Conservation (phyloP, 2,888 invertebrate species). For the Cryptocephalus moraei region DNA sequence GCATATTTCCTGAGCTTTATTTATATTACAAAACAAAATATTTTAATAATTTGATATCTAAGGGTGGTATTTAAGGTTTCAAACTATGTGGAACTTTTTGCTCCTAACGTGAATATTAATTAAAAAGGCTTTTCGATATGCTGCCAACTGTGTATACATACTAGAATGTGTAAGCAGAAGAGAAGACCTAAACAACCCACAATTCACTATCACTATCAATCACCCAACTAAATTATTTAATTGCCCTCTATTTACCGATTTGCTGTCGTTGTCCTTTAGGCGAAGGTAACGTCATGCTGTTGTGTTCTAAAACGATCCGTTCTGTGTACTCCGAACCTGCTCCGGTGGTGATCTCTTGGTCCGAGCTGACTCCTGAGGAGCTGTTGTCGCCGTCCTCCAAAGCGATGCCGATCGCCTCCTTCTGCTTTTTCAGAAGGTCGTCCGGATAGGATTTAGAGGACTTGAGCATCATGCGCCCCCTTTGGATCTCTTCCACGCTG, state of each 20-base stretch:
- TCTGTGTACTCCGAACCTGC: constrained; percentile 40
- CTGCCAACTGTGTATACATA: too few relatives aligned
- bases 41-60: background rate
- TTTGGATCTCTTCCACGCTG: constrained; percentile 82
- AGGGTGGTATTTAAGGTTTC: too few relatives aligned
- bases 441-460: constrained; percentile 82
- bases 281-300: constrained; percentile 23
- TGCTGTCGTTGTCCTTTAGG: constrained; percentile 28
- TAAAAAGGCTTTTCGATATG: too few relatives aligned
- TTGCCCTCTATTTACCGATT: constrained; percentile 19
- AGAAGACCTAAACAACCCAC: too few relatives aligned
- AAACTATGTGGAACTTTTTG: too few relatives aligned
- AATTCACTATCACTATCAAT: too few relatives aligned
- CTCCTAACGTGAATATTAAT: background rate
- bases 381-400: constrained; percentile 77
- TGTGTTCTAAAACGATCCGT: constrained; percentile 14
- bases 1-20: too few relatives aligned
- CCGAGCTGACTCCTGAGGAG: constrained; percentile 79
- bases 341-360: constrained; percentile 61
- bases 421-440: constrained; percentile 52
- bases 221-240: too few relatives aligned
- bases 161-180: too few relatives aligned
- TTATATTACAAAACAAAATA: background rate
- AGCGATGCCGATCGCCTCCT: constrained; percentile 34
- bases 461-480: constrained; percentile 73